phyloP scores from a whole-genome alignment of 2,888 invertebrate genomes.

The Acrobasis suavella region DNA sequence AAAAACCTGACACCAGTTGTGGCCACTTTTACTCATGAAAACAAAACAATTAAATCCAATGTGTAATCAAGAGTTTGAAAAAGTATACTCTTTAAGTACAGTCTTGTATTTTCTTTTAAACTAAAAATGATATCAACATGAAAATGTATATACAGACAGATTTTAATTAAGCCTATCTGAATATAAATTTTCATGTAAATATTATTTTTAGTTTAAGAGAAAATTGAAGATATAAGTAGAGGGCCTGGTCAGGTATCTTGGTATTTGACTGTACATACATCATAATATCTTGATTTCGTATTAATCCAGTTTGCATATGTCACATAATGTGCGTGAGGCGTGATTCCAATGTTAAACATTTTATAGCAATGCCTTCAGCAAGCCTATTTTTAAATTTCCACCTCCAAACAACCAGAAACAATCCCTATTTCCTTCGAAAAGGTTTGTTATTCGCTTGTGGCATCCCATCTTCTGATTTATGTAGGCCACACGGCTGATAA shows the following conservation, averaged over 20 bases:
- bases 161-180: no score
- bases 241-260: no score
- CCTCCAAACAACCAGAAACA: conserved; percentile 25
- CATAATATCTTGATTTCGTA: conserved; percentile 22
- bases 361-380: conserved; percentile 40
- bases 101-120: no score
- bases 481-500: conserved; percentile 58
- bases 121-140: no score
- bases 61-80: neutral
- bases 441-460: conserved; percentile 31
- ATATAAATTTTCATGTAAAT: no score
- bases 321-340: conserved; percentile 43
- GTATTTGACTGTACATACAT: neutral
- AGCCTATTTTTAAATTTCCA: conserved; percentile 34
- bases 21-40: no score
- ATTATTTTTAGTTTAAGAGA: no score
- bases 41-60: no score
- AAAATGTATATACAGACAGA: no score
- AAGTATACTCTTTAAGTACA: neutral
- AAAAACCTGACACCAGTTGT: no score
- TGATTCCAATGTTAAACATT: conserved; percentile 47
- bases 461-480: conserved; percentile 47
- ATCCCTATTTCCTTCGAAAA: conserved; percentile 24
- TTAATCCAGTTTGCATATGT: conserved; percentile 40
- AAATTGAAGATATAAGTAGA: no score